Evolutionary conservation across 1,140 invertebrate species (phyloP), one percentile per base, ranked within the genome.

Genomic region (Caenorhabditis elegans): DNA sequence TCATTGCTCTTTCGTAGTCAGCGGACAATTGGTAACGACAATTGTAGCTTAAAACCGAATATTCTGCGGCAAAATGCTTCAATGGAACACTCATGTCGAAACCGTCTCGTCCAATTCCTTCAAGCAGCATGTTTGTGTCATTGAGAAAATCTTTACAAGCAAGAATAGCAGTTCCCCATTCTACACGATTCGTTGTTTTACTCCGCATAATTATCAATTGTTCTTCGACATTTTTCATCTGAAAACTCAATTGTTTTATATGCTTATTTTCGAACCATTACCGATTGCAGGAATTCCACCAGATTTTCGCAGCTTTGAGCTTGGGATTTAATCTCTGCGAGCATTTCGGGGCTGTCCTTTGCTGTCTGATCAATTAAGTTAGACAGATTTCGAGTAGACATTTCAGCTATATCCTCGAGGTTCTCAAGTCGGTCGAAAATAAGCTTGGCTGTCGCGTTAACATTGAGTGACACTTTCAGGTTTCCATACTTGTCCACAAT

Each of bases 211-310:
- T 70, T 5, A 70, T 39, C 31, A 70, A 22, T 11, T 70, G 60
- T n/a, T 70, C 60, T 22, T 70, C 60, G 2, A 70, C 34, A 11
- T 70, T 70, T 70, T 70, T 70, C 60, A 70, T 70, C 60, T 70
- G 60, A 1, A 70, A 70, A 11, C 1, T 39, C 3, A 24, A 19
- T 34, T 11, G 5, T 36, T 65, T 28, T 15, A 4, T 2, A 24
- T 26, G 24, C 8, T 4, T n/a, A 39, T 19, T 31, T 2, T 39
- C 0, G 13, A 34, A 60, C 13, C 2, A 10, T 70, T 43, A 70
- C 60, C 26, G 60, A 70, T 70, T 39, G 60, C 34, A 70, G 22
- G 28, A 70, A 70, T n/a, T 70, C 60, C n/a, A 70, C 26, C 1
- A 70, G 60, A 39, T 70, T 36, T 39, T 70, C 60, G 34, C 60